phyloP scores from a whole-genome alignment of 1,140 invertebrate genomes.

The Coenobita brevimanus region DNA sequence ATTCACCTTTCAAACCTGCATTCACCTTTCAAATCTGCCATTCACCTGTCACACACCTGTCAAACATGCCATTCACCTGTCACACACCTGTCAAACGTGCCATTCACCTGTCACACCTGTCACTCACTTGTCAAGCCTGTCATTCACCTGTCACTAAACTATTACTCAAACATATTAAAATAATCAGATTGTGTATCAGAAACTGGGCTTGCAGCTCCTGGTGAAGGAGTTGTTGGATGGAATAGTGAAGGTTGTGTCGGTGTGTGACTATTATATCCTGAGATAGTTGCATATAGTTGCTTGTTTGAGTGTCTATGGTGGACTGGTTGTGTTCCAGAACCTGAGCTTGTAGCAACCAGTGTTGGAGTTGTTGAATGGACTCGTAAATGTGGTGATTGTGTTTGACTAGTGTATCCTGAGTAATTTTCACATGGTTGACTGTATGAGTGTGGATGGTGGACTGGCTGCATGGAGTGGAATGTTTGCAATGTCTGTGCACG shows the following conservation, averaged over 20 bases:
- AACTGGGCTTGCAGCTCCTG: background rate
- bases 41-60: too few relatives aligned
- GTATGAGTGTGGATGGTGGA: background rate
- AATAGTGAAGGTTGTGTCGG: background rate
- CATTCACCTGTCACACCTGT: background rate
- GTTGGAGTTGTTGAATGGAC: background rate
- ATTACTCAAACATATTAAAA: background rate
- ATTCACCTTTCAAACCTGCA: too few relatives aligned
- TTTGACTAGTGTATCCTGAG: conserved; percentile 27
- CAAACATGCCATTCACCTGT: too few relatives aligned
- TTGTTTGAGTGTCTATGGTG: background rate
- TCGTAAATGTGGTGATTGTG: conserved; percentile 8
- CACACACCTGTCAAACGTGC: background rate
- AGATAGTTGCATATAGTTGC: background rate
- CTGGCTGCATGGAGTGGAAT: background rate
- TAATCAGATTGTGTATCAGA: conserved; percentile 5
- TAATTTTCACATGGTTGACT: background rate
- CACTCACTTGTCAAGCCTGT: background rate
- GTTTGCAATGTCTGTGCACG: conserved; percentile 17
- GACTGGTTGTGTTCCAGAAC: conserved; percentile 1
- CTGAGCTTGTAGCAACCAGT: background rate
- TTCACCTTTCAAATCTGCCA: too few relatives aligned
- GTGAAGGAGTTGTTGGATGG: too few relatives aligned
- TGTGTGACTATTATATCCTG: background rate
- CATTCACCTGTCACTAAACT: background rate